Conservation (phyloP, 2,113 vertebrate species). For the Epinephelus cyanopodus region DNA sequence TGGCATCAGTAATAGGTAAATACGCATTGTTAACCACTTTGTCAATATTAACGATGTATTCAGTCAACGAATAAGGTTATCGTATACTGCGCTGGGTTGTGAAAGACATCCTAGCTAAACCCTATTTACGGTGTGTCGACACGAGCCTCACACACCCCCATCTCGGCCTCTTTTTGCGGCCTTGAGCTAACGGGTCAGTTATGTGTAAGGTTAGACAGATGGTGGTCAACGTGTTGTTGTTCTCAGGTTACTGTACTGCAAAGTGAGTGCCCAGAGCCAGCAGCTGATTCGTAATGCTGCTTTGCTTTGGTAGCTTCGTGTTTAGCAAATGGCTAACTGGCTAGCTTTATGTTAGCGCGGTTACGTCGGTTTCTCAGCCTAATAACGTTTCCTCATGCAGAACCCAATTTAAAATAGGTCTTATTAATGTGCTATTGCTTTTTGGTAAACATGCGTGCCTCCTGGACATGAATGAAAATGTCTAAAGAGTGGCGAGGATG, state of each 20-base stretch:
- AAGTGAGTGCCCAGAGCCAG: fast-evolving
- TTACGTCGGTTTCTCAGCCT: neutral
- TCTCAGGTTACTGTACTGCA: neutral
- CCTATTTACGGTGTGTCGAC: neutral
- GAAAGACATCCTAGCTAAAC: neutral
- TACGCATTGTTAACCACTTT: fast-evolving
- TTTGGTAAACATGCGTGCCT: neutral
- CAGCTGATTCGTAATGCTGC: neutral
- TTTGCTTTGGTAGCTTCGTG: neutral
- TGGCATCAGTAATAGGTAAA: slow-evolving; percentile 64
- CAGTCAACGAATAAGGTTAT: no score
- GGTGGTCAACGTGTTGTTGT: neutral
- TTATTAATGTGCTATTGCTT: neutral
- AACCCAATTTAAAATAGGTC: neutral
- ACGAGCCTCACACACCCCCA: neutral
- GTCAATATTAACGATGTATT: fast-evolving
- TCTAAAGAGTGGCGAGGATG: neutral
- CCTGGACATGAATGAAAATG: neutral
- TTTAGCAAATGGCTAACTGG: neutral
- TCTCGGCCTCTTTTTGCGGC: slow-evolving; percentile 61
- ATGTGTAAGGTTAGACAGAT: slow-evolving; percentile 19
- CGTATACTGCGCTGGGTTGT: fast-evolving
- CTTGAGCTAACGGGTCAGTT: slow-evolving; percentile 60
- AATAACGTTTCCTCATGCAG: neutral
- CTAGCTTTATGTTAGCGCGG: neutral